A percentile compares a stretch with the other conserved stretches of the same genome.
Evolutionary conservation across 2,888 invertebrate genomes (phyloP).

Genomic region (Blastobasis adustella): DNA sequence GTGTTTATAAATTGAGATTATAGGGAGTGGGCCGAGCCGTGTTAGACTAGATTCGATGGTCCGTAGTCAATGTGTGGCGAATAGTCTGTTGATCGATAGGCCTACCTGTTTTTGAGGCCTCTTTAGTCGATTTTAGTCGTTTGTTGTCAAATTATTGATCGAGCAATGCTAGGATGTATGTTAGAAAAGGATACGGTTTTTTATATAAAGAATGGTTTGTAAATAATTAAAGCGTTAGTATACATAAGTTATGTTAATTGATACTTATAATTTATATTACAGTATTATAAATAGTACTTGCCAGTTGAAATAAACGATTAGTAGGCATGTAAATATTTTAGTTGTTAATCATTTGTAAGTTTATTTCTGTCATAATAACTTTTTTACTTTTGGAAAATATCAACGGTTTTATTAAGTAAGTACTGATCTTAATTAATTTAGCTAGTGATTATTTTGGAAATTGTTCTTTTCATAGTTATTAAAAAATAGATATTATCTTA

Average conservation of each 20-base stretch:
- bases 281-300: slow-evolving; percentile 68
- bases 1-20: slow-evolving; percentile 21
- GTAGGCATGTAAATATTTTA: slow-evolving; percentile 52
- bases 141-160: slow-evolving; percentile 1
- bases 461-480: slow-evolving; percentile 13
- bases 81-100: slow-evolving; percentile 11
- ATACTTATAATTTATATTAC: slow-evolving; percentile 59
- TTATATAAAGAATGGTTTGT: background rate
- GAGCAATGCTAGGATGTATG: background rate
- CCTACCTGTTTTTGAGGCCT: slow-evolving; percentile 12
- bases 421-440: slow-evolving; percentile 23
- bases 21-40: slow-evolving; percentile 20
- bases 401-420: slow-evolving; percentile 17
- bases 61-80: slow-evolving; percentile 27
- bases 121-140: slow-evolving; percentile 18
- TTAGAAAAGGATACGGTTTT: background rate
- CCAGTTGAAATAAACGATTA: slow-evolving; percentile 41
- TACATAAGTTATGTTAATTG: slow-evolving; percentile 13
- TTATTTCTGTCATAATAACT: slow-evolving; percentile 38
- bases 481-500: slow-evolving; percentile 6
- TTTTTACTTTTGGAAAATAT: slow-evolving; percentile 19
- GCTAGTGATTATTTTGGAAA: slow-evolving; percentile 22
- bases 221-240: no score
- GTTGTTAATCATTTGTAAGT: slow-evolving; percentile 16
- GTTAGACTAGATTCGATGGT: slow-evolving; percentile 14